phyloP scores from a whole-genome alignment of 2,113 vertebrate species.

The Crotalus horridus region DNA sequence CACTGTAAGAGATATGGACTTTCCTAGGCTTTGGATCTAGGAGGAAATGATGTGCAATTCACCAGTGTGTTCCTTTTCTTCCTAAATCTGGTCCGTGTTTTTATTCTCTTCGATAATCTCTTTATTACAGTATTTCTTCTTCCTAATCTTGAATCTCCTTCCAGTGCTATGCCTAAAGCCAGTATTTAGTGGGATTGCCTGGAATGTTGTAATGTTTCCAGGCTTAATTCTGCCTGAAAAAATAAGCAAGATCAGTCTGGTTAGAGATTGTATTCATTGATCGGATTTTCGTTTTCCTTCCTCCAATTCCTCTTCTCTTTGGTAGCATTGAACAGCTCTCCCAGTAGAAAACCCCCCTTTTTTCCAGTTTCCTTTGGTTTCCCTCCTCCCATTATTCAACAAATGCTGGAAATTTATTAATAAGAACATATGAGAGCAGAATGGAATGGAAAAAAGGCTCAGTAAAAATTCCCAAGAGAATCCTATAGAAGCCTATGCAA shows the following conservation, averaged over 20 bases:
- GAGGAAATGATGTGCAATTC: not conserved
- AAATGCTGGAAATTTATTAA: not conserved
- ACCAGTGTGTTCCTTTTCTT: not conserved
- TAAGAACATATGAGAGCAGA: not conserved
- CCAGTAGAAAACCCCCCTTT: not conserved
- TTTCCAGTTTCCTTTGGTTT: not conserved
- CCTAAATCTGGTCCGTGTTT: not conserved
- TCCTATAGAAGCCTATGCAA: not conserved
- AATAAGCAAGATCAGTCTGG: not conserved
- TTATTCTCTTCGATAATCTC: not conserved
- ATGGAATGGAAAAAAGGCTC: not conserved
- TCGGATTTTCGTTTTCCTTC: not conserved
- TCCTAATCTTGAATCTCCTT: not conserved
- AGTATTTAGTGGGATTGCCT: not conserved
- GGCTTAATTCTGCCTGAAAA: not conserved
- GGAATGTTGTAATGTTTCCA: not conserved
- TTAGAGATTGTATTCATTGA: not conserved
- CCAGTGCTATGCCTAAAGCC: not conserved
- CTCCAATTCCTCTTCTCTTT: not conserved
- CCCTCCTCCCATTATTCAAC: not conserved
- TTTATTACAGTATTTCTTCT: not conserved
- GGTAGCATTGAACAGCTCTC: not conserved
- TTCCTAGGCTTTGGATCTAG: not conserved
- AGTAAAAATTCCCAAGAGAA: not conserved
- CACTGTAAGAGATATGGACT: not conserved